phyloP scores from a whole-genome alignment of 2,113 vertebrate species.

The Trachemys scripta region DNA sequence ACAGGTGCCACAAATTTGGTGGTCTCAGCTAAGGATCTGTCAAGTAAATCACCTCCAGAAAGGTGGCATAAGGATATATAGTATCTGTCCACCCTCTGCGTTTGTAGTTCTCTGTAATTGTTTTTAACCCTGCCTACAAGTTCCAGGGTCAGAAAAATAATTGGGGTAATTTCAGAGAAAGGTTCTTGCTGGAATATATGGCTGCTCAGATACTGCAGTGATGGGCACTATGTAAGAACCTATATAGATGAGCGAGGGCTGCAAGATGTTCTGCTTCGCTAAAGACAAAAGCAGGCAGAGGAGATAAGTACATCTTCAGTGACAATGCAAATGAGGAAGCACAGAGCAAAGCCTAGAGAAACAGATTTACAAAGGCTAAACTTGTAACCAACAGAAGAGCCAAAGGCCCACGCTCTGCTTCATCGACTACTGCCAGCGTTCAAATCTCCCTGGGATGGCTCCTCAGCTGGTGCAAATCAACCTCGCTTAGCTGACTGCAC shows the following conservation, averaged over 20 bases:
- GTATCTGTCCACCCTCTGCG: slow-evolving; percentile 50
- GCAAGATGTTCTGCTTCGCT: neutral
- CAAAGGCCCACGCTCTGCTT: neutral
- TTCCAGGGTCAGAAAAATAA: slow-evolving; percentile 29
- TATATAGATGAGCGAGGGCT: neutral
- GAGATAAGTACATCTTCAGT: neutral
- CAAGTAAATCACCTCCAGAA: slow-evolving; percentile 59
- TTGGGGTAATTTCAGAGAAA: neutral
- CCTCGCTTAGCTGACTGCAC: neutral
- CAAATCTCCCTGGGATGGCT: neutral
- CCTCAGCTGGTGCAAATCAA: neutral
- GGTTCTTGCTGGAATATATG: slow-evolving; percentile 18
- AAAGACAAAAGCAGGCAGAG: neutral
- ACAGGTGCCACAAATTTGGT: slow-evolving; percentile 39
- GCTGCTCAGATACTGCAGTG: neutral
- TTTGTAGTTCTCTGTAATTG: slow-evolving; percentile 36
- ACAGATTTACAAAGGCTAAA: neutral
- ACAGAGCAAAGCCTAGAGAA: neutral
- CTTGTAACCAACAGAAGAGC: neutral
- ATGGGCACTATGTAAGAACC: neutral
- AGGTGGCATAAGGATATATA: slow-evolving; percentile 53
- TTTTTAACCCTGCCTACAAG: slow-evolving; percentile 39
- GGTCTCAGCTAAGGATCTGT: slow-evolving; percentile 7
- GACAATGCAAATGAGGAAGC: neutral
- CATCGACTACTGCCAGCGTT: neutral